These are phyloP conservation scores for Aplocera efformata DNA, from an alignment of 2,888 invertebrate genomes.

Conservation along the genomic window DNA sequence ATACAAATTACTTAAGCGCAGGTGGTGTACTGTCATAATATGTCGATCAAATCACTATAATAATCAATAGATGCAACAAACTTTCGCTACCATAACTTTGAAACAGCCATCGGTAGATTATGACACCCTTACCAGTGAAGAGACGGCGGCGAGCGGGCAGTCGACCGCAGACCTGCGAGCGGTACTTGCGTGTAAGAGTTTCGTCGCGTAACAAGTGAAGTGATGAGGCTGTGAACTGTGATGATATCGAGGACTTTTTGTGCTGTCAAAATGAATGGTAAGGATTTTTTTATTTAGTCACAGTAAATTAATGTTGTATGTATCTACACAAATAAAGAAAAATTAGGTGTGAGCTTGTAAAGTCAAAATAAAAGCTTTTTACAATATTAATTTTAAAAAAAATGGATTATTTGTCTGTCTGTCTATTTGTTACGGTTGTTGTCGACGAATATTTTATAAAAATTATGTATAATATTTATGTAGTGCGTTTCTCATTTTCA, in stretches of 20 bases:
- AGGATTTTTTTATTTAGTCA: conserved; percentile 35
- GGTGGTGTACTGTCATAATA: not conserved
- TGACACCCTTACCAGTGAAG: conserved; percentile 18
- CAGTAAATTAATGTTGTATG: too few relatives aligned
- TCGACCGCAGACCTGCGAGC: conserved; percentile 41
- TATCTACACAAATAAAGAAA: too few relatives aligned
- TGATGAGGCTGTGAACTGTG: conserved; percentile 62
- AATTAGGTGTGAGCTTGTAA: not conserved
- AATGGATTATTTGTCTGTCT: too few relatives aligned
- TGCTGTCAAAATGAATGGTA: conserved; percentile 65
- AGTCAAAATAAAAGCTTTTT: too few relatives aligned
- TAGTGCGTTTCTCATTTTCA: too few relatives aligned
- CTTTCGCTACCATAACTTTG: conserved; percentile 18
- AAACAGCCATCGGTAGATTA: conserved; percentile 15
- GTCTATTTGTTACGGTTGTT: too few relatives aligned
- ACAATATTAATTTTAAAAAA: too few relatives aligned
- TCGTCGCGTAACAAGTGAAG: conserved; percentile 55
- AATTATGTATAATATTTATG: too few relatives aligned
- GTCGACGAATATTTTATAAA: too few relatives aligned
- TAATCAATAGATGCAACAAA: conserved; percentile 10
- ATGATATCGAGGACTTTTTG: conserved; percentile 58
- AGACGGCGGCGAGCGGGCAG: conserved; percentile 26
- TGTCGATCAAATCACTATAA: not conserved
- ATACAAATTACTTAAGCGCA: too few relatives aligned
- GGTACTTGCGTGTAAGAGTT: conserved; percentile 36